Conservation (phyloP, 2,113 vertebrate species). For the Coptodon bakossiorum region DNA sequence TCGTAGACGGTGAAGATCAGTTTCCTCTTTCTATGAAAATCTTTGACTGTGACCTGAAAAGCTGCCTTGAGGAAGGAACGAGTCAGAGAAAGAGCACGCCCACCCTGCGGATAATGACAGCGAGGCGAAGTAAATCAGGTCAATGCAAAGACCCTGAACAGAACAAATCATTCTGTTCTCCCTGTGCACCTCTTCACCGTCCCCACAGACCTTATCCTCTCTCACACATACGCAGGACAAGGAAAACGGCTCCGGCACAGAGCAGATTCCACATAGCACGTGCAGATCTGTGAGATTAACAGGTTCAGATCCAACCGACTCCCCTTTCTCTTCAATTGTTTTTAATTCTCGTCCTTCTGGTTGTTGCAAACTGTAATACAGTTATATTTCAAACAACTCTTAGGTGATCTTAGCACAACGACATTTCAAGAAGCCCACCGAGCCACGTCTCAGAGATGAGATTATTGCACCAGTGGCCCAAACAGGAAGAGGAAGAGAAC, state of each 20-base stretch:
- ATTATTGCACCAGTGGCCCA: background rate
- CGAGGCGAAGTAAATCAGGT: slow-evolving; percentile 42
- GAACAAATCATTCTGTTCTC: slow-evolving; percentile 40
- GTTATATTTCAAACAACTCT: background rate
- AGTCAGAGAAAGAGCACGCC: background rate
- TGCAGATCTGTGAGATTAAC: background rate
- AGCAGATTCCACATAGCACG: background rate
- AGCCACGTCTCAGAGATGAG: background rate
- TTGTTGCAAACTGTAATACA: background rate
- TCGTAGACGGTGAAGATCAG: background rate
- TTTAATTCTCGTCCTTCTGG: rapidly evolving
- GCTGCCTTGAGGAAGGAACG: background rate
- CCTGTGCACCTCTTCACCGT: background rate
- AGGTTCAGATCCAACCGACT: background rate
- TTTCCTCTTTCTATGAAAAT: background rate
- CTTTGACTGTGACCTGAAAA: slow-evolving; percentile 17
- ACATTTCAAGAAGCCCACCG: background rate
- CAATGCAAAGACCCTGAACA: slow-evolving; percentile 46
- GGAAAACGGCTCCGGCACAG: background rate
- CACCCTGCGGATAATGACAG: background rate
- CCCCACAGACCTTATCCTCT: background rate
- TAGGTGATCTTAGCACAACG: background rate
- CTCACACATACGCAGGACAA: background rate
- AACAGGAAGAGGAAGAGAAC: background rate
- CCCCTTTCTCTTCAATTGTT: background rate